These are phyloP conservation scores for Heliconius charithonia DNA, from an alignment of 2,888 invertebrate species.

Conservation along the genomic window DNA sequence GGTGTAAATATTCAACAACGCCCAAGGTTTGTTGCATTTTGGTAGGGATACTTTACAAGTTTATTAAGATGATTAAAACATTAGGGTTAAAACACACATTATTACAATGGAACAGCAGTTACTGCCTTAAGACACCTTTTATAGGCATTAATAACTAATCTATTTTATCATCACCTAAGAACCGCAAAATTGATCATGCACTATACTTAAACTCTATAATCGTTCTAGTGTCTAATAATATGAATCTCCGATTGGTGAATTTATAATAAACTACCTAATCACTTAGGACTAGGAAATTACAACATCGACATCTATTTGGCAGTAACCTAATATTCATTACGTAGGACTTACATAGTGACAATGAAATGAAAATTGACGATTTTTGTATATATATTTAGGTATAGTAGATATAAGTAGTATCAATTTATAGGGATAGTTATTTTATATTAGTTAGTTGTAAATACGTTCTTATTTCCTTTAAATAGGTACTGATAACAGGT, in stretches of 20 bases:
- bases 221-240: constrained; percentile 58
- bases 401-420: constrained; percentile 22
- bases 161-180: constrained; percentile 51
- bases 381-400: constrained; percentile 37
- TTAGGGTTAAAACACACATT: constrained; percentile 21
- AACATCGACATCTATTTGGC: constrained; percentile 81
- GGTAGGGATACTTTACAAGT: constrained; percentile 31
- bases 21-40: constrained; percentile 25
- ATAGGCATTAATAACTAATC: constrained; percentile 36
- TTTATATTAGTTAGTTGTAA: constrained; percentile 18
- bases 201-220: constrained; percentile 57
- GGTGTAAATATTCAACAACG: constrained; percentile 24
- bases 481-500: not conserved
- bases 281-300: constrained; percentile 76
- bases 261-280: constrained; percentile 60
- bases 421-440: constrained; percentile 9
- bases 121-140: constrained; percentile 31
- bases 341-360: constrained; percentile 53
- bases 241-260: constrained; percentile 61
- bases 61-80: constrained; percentile 17
- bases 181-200: constrained; percentile 68
- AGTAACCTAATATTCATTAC: constrained; percentile 75
- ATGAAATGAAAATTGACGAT: constrained; percentile 72
- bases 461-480: not conserved
- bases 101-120: constrained; percentile 27